These are phyloP conservation scores for Drosophila ustulata DNA, from an alignment of 2,888 invertebrate species.

Conservation along the genomic window DNA sequence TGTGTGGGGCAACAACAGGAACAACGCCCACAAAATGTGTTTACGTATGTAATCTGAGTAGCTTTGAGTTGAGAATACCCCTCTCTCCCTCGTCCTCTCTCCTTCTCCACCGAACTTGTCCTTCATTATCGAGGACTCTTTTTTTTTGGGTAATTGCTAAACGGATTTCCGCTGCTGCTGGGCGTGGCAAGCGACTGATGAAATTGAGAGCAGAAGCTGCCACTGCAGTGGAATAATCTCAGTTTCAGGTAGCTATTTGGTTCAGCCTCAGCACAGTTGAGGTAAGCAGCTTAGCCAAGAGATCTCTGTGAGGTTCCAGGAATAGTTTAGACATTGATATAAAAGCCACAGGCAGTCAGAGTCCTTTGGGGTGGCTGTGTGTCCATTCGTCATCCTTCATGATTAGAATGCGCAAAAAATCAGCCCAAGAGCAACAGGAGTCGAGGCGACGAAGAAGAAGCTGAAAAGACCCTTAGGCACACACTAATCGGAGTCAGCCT, in stretches of 20 bases:
- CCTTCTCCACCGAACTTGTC: slow-evolving; percentile 3
- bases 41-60: slow-evolving; percentile 69
- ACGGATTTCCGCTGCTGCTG: slow-evolving; percentile 76
- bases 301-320: slow-evolving; percentile 55
- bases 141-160: slow-evolving; percentile 68
- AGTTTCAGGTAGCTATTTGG: slow-evolving; percentile 38
- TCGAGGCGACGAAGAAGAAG: slow-evolving; percentile 6
- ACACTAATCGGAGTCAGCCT: slow-evolving; percentile 69
- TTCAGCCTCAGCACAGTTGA: slow-evolving; percentile 4
- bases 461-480: slow-evolving; percentile 14
- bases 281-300: slow-evolving; percentile 50
- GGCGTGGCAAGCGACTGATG: slow-evolving; percentile 72
- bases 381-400: slow-evolving; percentile 59
- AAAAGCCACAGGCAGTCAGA: slow-evolving; percentile 69
- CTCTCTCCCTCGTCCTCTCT: not conserved
- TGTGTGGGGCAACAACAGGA: slow-evolving; percentile 26
- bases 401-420: slow-evolving; percentile 54
- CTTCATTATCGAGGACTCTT: slow-evolving; percentile 7
- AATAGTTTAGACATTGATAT: slow-evolving; percentile 77
- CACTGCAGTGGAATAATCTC: slow-evolving; percentile 6
- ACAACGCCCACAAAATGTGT: slow-evolving; percentile 61
- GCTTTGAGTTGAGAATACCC: slow-evolving; percentile 15
- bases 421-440: slow-evolving; percentile 4
- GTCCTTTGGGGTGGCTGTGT: slow-evolving; percentile 49
- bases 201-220: slow-evolving; percentile 69